Conservation (phyloP, 2,888 invertebrate genomes). For the Drosophila cyrtoloma region DNA sequence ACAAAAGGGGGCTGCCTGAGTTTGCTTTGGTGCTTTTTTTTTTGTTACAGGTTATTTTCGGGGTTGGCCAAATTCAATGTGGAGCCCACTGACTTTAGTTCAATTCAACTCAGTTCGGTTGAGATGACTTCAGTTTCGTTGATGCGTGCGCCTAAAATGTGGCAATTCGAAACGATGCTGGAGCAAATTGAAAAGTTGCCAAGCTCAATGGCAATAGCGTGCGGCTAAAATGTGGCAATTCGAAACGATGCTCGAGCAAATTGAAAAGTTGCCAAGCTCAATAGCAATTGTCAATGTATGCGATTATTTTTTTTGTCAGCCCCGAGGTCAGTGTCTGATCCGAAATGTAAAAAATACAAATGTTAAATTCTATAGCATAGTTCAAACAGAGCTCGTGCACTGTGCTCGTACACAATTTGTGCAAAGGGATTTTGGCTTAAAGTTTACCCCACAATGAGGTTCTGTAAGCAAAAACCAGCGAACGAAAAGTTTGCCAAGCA, state of each 20-base stretch:
- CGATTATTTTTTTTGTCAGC: background rate
- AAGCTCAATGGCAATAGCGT: conserved; percentile 30
- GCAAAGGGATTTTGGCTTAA: background rate
- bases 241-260: conserved; percentile 42
- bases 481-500: background rate
- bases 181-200: conserved; percentile 71
- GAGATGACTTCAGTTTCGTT: conserved; percentile 11
- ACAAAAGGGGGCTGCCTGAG: background rate
- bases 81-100: conserved; percentile 3
- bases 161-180: conserved; percentile 31
- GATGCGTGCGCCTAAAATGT: conserved; percentile 49
- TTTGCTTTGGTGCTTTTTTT: conserved; percentile 8
- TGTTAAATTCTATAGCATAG: background rate
- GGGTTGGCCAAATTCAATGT: conserved; percentile 55
- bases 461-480: background rate
- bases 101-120: background rate
- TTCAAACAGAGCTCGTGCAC: background rate
- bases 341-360: background rate
- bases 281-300: conserved; percentile 26
- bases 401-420: background rate
- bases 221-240: conserved; percentile 39
- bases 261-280: conserved; percentile 66
- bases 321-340: conserved; percentile 6
- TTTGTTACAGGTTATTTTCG: conserved; percentile 24
- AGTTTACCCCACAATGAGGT: background rate